These are phyloP conservation scores for Actenoides hombroni DNA, from an alignment of 2,113 vertebrate species.

Conservation along the genomic window DNA sequence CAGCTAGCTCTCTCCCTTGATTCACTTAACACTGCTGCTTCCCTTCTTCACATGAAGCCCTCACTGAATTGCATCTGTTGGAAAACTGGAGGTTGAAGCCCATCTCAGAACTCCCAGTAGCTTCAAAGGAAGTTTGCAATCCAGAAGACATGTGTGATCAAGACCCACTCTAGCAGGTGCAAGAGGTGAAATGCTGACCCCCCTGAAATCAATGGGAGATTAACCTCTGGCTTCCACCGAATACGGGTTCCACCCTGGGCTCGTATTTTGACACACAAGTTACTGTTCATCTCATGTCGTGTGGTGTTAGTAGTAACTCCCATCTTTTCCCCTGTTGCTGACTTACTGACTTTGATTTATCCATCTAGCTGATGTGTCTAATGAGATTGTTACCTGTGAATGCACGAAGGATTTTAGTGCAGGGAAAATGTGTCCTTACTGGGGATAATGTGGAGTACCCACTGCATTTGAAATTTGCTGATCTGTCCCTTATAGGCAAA, in stretches of 20 bases:
- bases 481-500: background rate
- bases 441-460: background rate
- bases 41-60: background rate
- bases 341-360: background rate
- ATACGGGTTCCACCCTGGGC: background rate
- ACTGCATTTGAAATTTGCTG: background rate
- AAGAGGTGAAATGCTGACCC: background rate
- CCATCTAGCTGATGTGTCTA: background rate
- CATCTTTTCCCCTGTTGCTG: background rate
- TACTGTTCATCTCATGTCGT: background rate
- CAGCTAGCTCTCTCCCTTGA: background rate
- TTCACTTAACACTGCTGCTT: background rate
- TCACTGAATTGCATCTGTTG: background rate
- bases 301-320: background rate
- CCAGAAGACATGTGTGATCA: background rate
- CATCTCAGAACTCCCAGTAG: background rate
- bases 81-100: background rate
- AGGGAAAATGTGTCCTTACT: background rate
- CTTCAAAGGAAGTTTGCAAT: background rate
- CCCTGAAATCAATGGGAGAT: background rate
- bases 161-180: background rate
- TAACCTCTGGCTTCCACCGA: rapidly evolving
- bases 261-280: background rate
- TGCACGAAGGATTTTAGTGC: background rate
- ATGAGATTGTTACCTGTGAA: background rate